These are phyloP conservation scores for Menura novaehollandiae DNA, from an alignment of 2,113 vertebrate genomes.

Conservation along the genomic window DNA sequence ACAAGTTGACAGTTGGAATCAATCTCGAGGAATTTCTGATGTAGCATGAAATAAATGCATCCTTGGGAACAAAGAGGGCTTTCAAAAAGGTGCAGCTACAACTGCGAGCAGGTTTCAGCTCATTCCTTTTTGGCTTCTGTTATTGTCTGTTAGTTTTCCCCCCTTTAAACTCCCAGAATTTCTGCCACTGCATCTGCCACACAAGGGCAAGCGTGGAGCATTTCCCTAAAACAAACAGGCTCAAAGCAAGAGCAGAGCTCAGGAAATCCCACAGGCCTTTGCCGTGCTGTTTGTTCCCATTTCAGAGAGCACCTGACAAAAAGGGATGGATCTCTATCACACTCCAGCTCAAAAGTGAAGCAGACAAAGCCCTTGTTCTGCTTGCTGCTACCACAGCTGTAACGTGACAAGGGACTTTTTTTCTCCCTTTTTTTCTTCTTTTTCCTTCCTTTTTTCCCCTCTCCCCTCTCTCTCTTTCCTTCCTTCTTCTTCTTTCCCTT, in stretches of 20 bases:
- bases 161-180: not conserved
- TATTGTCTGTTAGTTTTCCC: not conserved
- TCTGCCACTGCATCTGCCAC: not conserved
- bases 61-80: not conserved
- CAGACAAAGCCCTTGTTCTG: not conserved
- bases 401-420: not conserved
- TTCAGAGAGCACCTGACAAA: not conserved
- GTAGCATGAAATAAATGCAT: not conserved
- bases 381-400: not conserved
- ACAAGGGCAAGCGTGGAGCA: rapidly evolving
- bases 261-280: not conserved
- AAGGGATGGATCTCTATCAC: not conserved
- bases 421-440: not conserved
- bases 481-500: too few species aligned
- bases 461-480: rapidly evolving
- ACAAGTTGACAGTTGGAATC: not conserved
- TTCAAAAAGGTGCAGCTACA: not conserved
- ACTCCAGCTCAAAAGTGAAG: not conserved
- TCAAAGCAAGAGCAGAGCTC: not conserved
- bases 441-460: not conserved
- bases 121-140: not conserved
- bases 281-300: not conserved
- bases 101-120: not conserved
- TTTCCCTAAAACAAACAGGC: not conserved
- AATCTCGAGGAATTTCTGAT: not conserved